Evolutionary conservation across 2,797 vertebrate species (phyloP).

Genomic region (Anisognathus igniventris): DNA sequence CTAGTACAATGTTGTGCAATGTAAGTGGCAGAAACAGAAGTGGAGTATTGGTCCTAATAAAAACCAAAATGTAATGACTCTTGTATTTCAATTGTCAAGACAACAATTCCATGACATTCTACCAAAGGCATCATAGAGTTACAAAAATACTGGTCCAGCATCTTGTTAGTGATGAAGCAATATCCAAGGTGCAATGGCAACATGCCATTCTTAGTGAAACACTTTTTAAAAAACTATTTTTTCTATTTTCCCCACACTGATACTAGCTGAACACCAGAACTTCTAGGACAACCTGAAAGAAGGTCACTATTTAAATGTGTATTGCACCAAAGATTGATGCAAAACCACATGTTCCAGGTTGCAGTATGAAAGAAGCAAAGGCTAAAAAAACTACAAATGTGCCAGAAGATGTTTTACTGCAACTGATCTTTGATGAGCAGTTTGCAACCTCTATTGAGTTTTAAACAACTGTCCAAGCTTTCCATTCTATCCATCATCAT

Average conservation of each 20-base stretch:
- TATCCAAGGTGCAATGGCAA: conserved; percentile 38
- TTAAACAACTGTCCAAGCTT: background rate
- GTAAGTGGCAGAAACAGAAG: conserved; percentile 44
- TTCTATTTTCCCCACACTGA: background rate
- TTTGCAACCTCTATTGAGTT: background rate
- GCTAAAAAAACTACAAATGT: background rate
- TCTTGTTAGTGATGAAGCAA: conserved; percentile 63
- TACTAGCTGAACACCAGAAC: conserved; percentile 20
- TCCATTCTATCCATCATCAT: background rate
- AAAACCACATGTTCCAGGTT: conserved; percentile 38
- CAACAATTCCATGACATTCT: conserved; percentile 42
- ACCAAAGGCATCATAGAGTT: conserved; percentile 34
- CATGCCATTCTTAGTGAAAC: conserved; percentile 30
- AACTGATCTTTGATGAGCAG: conserved; percentile 1
- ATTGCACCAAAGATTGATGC: conserved; percentile 11
- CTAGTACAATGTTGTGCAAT: conserved; percentile 50
- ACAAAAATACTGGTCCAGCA: conserved; percentile 40
- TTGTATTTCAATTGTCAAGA: conserved; percentile 26
- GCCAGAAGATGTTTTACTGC: background rate
- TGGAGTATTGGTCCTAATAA: conserved; percentile 48
- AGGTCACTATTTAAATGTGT: background rate
- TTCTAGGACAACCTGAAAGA: background rate
- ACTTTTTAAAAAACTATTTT: conserved; percentile 32
- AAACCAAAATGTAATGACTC: conserved; percentile 17
- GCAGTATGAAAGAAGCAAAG: conserved; percentile 28